Evolutionary conservation across 2,888 invertebrate species (phyloP).

Genomic region (Spodoptera exigua): DNA sequence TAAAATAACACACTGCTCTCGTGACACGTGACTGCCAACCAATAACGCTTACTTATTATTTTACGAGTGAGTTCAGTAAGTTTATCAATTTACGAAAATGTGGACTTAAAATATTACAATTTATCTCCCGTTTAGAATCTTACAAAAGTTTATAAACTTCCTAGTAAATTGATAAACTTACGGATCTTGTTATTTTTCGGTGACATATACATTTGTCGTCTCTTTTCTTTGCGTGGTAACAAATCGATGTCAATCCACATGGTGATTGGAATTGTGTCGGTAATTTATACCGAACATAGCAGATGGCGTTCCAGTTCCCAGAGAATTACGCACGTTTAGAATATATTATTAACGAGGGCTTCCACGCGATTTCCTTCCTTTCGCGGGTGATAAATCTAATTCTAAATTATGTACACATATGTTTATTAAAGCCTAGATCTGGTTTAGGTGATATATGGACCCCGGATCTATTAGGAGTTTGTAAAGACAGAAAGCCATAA

Average conservation of each 20-base stretch:
- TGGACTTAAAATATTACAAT: too few species aligned
- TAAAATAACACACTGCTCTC: too few species aligned
- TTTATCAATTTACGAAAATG: too few species aligned
- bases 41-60: too few species aligned
- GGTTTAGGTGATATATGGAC: conserved; percentile 11
- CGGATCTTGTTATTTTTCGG: too few species aligned
- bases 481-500: not conserved
- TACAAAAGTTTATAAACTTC: too few species aligned
- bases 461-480: conserved; percentile 2
- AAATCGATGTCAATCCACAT: conserved; percentile 46
- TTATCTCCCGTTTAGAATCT: too few species aligned
- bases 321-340: conserved; percentile 39
- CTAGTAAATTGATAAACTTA: too few species aligned
- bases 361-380: conserved; percentile 23
- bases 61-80: too few species aligned
- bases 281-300: conserved; percentile 41
- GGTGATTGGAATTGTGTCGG: conserved; percentile 28
- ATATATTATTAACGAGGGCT: conserved; percentile 38
- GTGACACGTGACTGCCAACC: too few species aligned
- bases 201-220: conserved; percentile 2
- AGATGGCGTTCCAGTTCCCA: conserved; percentile 55
- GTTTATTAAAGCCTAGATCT: conserved; percentile 20
- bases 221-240: conserved; percentile 11
- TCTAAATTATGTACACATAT: conserved; percentile 40
- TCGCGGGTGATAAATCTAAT: conserved; percentile 41